Percentiles rank a stretch among this genome's conserved stretches.
Evolutionary conservation across 2,113 vertebrate species (phyloP).

Genomic region (Stigmatopora nigra): DNA sequence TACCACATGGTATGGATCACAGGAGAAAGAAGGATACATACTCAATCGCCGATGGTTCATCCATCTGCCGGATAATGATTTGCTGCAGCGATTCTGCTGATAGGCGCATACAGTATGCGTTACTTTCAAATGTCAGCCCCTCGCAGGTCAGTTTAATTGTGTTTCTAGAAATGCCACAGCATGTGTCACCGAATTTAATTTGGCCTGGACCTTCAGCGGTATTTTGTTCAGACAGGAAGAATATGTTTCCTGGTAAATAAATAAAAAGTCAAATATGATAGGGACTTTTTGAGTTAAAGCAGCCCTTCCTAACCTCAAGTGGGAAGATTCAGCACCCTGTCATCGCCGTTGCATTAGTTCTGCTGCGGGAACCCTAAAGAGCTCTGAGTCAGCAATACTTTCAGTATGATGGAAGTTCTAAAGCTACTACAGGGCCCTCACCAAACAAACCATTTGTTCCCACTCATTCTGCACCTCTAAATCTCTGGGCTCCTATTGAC

Average conservation of each 20-base stretch:
- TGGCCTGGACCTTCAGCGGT: slow-evolving; percentile 54
- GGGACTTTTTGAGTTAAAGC: slow-evolving; percentile 36
- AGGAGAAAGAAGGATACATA: slow-evolving; percentile 7
- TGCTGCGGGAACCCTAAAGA: slow-evolving; percentile 40
- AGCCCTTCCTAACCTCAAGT: slow-evolving; percentile 15
- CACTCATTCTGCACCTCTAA: slow-evolving; percentile 54
- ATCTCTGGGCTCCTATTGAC: slow-evolving; percentile 64
- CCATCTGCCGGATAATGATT: slow-evolving; percentile 25
- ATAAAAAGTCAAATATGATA: slow-evolving; percentile 32
- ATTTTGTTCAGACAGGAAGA: slow-evolving; percentile 54
- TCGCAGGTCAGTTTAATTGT: slow-evolving; percentile 60
- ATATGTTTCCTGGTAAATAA: slow-evolving; percentile 33
- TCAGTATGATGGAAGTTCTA: slow-evolving; percentile 51
- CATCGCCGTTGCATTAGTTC: slow-evolving; percentile 43
- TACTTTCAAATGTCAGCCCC: slow-evolving; percentile 62
- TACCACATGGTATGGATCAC: slow-evolving; percentile 27
- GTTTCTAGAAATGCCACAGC: slow-evolving; percentile 63
- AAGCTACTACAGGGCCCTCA: slow-evolving; percentile 54
- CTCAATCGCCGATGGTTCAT: slow-evolving; percentile 25
- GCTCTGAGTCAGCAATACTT: slow-evolving; percentile 39
- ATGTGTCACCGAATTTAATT: slow-evolving; percentile 60
- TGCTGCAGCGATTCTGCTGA: slow-evolving; percentile 43
- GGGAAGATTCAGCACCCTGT: slow-evolving; percentile 21
- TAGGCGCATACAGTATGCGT: slow-evolving; percentile 43
- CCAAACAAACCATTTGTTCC: slow-evolving; percentile 68